These are phyloP conservation scores for Scolopax bukidnonensis DNA, from an alignment of 2,797 vertebrate species.

Conservation along the genomic window DNA sequence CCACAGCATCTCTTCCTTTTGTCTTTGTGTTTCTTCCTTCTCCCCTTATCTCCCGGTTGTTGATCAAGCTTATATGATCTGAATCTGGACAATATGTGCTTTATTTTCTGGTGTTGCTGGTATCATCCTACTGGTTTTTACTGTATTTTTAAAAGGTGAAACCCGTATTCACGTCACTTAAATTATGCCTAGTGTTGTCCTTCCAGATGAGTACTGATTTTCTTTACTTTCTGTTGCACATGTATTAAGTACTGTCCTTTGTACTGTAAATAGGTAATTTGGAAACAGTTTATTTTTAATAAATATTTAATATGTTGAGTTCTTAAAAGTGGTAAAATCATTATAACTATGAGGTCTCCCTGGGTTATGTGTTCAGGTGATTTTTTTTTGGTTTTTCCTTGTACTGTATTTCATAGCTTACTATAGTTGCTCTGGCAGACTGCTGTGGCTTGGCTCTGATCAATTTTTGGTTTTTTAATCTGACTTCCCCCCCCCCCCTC, in stretches of 20 bases:
- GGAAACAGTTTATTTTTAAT: conserved; percentile 83
- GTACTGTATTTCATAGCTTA: conserved; percentile 68
- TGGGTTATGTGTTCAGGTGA: conserved; percentile 72
- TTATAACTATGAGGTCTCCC: conserved; percentile 68
- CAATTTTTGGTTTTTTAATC: conserved; percentile 13
- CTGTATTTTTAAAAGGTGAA: conserved; percentile 41
- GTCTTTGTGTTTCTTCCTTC: neutral
- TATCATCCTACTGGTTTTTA: conserved; percentile 29
- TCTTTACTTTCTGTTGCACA: conserved; percentile 70
- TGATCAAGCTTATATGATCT: neutral
- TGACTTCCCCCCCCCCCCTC: neutral
- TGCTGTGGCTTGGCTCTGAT: conserved; percentile 53
- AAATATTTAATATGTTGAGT: conserved; percentile 79
- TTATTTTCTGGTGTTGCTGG: conserved; percentile 61
- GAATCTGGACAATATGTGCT: conserved; percentile 35
- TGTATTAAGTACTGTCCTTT: conserved; percentile 70
- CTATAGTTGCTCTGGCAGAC: conserved; percentile 42
- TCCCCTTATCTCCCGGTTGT: neutral
- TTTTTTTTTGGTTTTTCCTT: conserved; percentile 29
- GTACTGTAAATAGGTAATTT: conserved; percentile 80
- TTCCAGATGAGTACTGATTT: conserved; percentile 15
- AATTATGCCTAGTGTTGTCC: conserved; percentile 49
- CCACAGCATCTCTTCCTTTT: conserved; percentile 1
- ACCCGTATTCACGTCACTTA: neutral
- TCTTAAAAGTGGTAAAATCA: conserved; percentile 75